A percentile compares a stretch with the other conserved stretches of the same genome.
phyloP scores from a whole-genome alignment of 2,888 invertebrate genomes.

The Agapostemon virescens region DNA sequence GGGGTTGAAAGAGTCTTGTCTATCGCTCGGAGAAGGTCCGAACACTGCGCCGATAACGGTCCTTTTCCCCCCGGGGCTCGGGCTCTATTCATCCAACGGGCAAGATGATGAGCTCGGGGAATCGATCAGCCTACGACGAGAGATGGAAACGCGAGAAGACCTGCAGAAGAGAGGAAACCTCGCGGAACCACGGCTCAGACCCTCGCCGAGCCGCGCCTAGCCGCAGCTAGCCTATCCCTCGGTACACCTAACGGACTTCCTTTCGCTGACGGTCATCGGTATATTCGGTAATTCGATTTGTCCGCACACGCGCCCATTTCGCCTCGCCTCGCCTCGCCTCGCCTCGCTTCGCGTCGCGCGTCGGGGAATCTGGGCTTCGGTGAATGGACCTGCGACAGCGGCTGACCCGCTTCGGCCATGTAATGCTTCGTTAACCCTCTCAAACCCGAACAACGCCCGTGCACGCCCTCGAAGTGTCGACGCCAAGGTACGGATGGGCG shows the following conservation, averaged over 20 bases:
- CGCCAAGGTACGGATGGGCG: neutral
- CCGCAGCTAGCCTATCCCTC: conserved; percentile 64
- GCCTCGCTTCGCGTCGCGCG: neutral
- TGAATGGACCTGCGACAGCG: conserved; percentile 42
- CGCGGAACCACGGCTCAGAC: conserved; percentile 77
- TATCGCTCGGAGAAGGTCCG: neutral
- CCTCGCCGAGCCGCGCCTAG: conserved; percentile 67
- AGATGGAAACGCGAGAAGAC: conserved; percentile 75
- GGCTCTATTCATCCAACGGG: conserved; percentile 13
- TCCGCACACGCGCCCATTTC: conserved; percentile 29
- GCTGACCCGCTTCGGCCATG: neutral
- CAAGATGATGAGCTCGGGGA: conserved; percentile 58
- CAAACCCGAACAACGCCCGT: neutral
- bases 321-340: neutral
- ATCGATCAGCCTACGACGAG: conserved; percentile 50
- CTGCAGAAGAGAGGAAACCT: conserved; percentile 79
- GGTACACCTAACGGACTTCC: conserved; percentile 80
- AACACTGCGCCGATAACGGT: neutral
- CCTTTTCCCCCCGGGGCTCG: neutral
- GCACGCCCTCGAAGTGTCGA: neutral
- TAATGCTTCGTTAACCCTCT: conserved; percentile 28
- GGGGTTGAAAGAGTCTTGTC: neutral
- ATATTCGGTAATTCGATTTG: conserved; percentile 73
- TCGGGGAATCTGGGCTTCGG: conserved; percentile 49
- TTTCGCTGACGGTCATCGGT: conserved; percentile 73